Base-by-base conservation (phyloP, 2,888 invertebrate species). In the Microctonus aethiopoides region DNA sequence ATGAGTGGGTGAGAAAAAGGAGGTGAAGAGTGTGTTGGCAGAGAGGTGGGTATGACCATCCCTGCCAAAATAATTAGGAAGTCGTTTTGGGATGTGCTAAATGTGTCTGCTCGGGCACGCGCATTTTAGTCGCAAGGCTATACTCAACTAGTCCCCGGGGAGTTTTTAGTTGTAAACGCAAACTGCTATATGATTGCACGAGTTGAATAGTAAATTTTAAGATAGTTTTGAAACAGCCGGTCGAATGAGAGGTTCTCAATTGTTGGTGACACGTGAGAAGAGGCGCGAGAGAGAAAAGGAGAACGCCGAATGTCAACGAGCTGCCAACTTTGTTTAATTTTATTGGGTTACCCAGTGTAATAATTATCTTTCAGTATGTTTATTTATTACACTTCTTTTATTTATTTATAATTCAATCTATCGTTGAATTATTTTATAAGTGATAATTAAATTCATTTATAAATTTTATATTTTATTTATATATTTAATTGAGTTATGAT, bases 31-130 rank as follows among this genome's bases (percentile, higher is more conserved):
- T 52, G 36, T 56, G 65, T 65, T 65, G 41, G 56, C 65, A 65
- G 24, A 64, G 22, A 51, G 24, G 41, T 56, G 22, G 39, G 29
- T 39, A 57, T 61, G 64, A 64, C 57, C 72, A 77, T 72, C 76
- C 89, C 90, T 92, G 92, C 92, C 92, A 92, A 92, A 92, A 92
- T 91, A 91, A 92, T 92, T 92, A 91, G 91, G 91, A 91, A 91
- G 91, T 90, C 90, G 89, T 89, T 89, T 88, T 86, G 88, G 89
- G 89, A 89, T 85, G 88, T 88, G 89, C 89, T 89, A 89, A 89
- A 89, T 89, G 86, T 87, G 89, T 91, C 89, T 89, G 89, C 88
- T 87, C 89, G 89, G 89, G 89, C 89, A 82, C 83, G 83, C 82
- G 83, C 83, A 80, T 83, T 84, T 86, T 85, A 84, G 86, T 84